Conservation (phyloP, 1,140 invertebrate genomes). For the Hylaeus anthracinus region DNA sequence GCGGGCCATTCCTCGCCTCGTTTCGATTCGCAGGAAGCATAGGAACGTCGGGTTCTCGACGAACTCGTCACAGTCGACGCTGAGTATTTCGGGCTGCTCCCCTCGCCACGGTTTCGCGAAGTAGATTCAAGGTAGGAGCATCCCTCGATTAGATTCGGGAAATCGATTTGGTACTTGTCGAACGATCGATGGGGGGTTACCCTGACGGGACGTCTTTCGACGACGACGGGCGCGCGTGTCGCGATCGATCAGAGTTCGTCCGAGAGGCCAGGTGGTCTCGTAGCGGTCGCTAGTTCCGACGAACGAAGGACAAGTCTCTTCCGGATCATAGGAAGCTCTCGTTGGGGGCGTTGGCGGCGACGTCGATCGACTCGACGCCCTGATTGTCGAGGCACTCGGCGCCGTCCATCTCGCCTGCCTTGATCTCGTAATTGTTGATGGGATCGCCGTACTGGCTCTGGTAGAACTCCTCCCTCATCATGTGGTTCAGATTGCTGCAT, state of each 20-base stretch:
- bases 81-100: background rate
- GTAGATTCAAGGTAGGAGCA: no score
- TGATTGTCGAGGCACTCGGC: conserved; percentile 62
- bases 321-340: conserved; percentile 78
- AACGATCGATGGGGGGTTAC: background rate
- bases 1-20: background rate
- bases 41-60: background rate
- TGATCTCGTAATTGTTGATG: conserved; percentile 76
- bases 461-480: conserved; percentile 96
- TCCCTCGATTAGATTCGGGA: no score
- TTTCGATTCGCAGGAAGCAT: background rate
- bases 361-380: conserved; percentile 48
- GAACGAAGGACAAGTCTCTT: background rate
- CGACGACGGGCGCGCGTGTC: background rate
- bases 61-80: background rate
- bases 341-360: conserved; percentile 68
- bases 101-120: background rate
- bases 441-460: conserved; percentile 94
- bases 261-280: background rate
- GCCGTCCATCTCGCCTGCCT: conserved; percentile 68
- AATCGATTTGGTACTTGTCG: no score
- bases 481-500: conserved; percentile 92
- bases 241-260: background rate
- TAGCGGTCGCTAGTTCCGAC: background rate
- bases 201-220: background rate